These are phyloP conservation scores for Brassicogethes aeneus DNA, from an alignment of 2,888 invertebrate genomes.

Conservation along the genomic window DNA sequence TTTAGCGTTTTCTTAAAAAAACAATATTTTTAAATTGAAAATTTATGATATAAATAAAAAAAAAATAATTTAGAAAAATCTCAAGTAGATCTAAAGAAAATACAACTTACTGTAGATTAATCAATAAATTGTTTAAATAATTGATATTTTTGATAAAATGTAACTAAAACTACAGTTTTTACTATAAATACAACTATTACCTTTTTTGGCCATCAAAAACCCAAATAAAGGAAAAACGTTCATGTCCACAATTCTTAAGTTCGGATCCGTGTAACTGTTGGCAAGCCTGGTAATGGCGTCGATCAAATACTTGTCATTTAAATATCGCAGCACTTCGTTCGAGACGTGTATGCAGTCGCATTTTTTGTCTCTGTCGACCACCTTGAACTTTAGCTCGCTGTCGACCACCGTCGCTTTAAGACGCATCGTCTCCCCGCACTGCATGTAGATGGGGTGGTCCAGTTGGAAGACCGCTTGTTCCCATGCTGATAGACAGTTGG, in stretches of 20 bases:
- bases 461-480: constrained; percentile 67
- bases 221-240: constrained; percentile 57
- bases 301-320: constrained; percentile 35
- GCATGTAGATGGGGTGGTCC: constrained; percentile 35
- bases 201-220: constrained; percentile 46
- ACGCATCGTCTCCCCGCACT: constrained; percentile 15
- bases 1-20: no score
- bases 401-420: constrained; percentile 34
- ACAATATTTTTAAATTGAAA: no score
- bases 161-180: no score
- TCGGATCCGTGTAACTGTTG: constrained; percentile 30
- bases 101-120: no score
- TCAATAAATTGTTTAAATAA: no score
- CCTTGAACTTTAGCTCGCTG: constrained; percentile 34
- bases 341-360: constrained; percentile 30
- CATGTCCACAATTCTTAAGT: constrained; percentile 46
- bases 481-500: constrained; percentile 55
- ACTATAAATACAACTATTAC: no score
- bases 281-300: constrained; percentile 21
- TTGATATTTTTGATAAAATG: no score
- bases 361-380: constrained; percentile 25
- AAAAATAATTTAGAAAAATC: no score
- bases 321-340: constrained; percentile 26
- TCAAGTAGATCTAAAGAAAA: no score
- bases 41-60: no score